Percentiles rank a stretch among this genome's conserved stretches.
Evolutionary conservation across 2,888 invertebrate genomes (phyloP).

Genomic region (Thera obeliscata): DNA sequence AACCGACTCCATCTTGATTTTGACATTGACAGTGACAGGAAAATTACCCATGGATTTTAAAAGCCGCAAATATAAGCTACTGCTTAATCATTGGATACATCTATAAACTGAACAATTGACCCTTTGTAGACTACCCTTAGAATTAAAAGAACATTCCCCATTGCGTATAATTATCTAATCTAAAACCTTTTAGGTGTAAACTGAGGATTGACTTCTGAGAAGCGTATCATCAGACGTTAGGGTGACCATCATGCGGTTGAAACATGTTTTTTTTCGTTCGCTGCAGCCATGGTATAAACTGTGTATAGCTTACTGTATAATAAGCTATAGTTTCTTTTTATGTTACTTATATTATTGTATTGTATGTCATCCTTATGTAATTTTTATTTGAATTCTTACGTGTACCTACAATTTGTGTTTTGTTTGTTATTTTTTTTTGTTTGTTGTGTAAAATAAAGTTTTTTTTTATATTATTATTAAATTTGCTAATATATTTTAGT

Average conservation of each 20-base stretch:
- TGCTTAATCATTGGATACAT: constrained; percentile 71
- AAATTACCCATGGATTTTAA: constrained; percentile 61
- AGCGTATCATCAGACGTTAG: constrained; percentile 56
- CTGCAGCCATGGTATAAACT: no score
- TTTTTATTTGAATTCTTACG: no score
- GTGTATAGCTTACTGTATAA: no score
- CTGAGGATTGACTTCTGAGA: constrained; percentile 76
- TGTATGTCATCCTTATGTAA: no score
- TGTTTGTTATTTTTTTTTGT: no score
- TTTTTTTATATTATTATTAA: no score
- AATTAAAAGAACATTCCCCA: constrained; percentile 55
- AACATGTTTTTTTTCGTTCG: background rate
- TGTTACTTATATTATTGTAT: no score
- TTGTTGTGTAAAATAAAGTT: no score
- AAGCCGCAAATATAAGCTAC: constrained; percentile 62
- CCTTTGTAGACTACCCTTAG: constrained; percentile 54
- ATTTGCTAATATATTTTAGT: no score
- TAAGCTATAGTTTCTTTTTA: no score
- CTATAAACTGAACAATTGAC: constrained; percentile 60
- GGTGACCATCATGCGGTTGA: constrained; percentile 36
- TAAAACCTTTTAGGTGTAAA: constrained; percentile 81
- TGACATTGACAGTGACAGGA: constrained; percentile 55
- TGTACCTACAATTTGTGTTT: no score
- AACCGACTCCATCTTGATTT: constrained; percentile 11
- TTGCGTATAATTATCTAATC: constrained; percentile 82